Evolutionary conservation across 2,113 vertebrate species (phyloP), one percentile per base, ranked within the genome.

Genomic region (Megaceryle torquata): DNA sequence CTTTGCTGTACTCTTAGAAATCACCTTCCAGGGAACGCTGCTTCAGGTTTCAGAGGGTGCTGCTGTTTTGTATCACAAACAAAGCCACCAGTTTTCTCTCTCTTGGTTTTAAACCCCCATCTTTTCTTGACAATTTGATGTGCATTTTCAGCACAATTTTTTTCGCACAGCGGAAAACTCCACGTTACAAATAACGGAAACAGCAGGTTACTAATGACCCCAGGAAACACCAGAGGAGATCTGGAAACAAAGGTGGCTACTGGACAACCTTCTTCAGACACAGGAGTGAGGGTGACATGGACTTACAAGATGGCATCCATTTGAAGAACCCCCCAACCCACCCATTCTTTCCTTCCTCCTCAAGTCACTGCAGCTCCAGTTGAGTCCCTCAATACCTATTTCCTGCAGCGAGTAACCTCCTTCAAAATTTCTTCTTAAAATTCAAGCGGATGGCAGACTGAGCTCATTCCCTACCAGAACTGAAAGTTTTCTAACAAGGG

Each of bases 401-500:
- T 37, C 46, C 85, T 68, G 46, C 46, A 25, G 50, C 0, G 0
- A 78, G 72, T 10, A 77, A 17, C 60, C 48, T 86, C 86, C 65
- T 82, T 88, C 74, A 14, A 76, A 48, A 75, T 57, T 44, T 50
- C 53, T 82, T 29, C 65, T 77, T 82, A 50, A 82, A 87, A 89
- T 72, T 57, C 50, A 54, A 37, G 81, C 79, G 63, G 57, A 71
- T 33, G 46, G 37, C 74, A 92, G 88, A 44, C 74, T 70, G 87
- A 94, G 67, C 75, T 93, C 75, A 48, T 35, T 63, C 77, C 54
- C 82, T 68, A 37, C 22, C n/a, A 7, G 86, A 81, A 94, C 9
- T 25, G 51, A 77, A 91, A 94, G 92, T 82, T 95, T 85, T 75
- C 82, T 86, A 93, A 95, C 87, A 94, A 61, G 83, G 74, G 71